Conservation (phyloP, 2,888 invertebrate species). For the Frankliniella intonsa region DNA sequence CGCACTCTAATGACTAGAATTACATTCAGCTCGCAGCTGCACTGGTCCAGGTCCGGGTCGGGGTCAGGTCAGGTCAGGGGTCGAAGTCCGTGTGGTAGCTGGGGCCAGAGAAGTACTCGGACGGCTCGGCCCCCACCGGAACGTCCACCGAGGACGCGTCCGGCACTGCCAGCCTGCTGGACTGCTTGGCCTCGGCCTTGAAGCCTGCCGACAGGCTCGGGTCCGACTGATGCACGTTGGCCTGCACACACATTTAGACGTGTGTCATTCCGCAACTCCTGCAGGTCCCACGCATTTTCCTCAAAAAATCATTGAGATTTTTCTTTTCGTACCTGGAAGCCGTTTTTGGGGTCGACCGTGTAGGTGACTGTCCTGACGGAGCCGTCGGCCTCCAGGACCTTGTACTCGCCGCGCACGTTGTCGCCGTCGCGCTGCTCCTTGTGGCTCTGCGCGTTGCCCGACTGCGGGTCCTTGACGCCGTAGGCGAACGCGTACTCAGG, state of each 20-base stretch:
- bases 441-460: slow-evolving; percentile 23
- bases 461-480: slow-evolving; percentile 9
- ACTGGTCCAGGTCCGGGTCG: not conserved
- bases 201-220: not conserved
- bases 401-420: slow-evolving; percentile 22
- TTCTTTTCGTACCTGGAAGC: slow-evolving; percentile 21
- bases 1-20: slow-evolving; percentile 4
- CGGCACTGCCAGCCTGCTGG: not conserved
- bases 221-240: slow-evolving; percentile 12
- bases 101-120: not conserved
- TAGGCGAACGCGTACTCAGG: slow-evolving; percentile 8
- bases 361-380: slow-evolving; percentile 19
- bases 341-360: slow-evolving; percentile 14
- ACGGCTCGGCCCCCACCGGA: not conserved
- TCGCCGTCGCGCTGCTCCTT: slow-evolving; percentile 4
- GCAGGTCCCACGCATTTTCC: too few species aligned
- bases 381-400: slow-evolving; percentile 11
- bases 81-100: slow-evolving; percentile 1
- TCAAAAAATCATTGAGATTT: too few species aligned
- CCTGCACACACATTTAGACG: not conserved
- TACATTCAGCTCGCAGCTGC: not conserved
- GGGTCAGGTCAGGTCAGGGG: not conserved
- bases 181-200: slow-evolving; percentile 3
- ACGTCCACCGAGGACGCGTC: not conserved
- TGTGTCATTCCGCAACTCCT: not conserved